Evolutionary conservation across 2,797 vertebrate species (phyloP), one percentile per base, ranked within the genome.

Genomic region (Enteromius mattozi): DNA sequence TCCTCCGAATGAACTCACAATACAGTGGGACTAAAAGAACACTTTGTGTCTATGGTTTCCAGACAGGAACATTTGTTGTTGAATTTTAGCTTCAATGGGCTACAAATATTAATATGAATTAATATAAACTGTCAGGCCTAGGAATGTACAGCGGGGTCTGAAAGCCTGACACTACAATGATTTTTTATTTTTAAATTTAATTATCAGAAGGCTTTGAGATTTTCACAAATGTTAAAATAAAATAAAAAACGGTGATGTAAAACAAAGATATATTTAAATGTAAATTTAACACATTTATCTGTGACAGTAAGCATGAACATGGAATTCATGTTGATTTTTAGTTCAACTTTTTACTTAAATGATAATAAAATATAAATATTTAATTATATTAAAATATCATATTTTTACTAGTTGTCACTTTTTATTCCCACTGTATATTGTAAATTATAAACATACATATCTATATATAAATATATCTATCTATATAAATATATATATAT

Each of bases 1-100:
- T 87, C 88, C 89, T 86, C 86, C 65, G 21, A 49, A 70, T 88
- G 85, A 88, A 86, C 86, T 81, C 86, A 85, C 80, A 70, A 79
- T 88, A 87, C 30, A 85, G 76, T 74, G 75, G 82, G 70, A 71
- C 79, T 68, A 51, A 84, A 71, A 83, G 63, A 78, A 63, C 59
- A 71, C 88, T 88, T 86, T 83, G 82, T 86, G 85, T 81, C 42
- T 74, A 49, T 75, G 69, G 70, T 78, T 85, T 81, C 54, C 63
- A 83, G 81, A 86, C 74, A 69, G 37, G 51, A 40, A 69, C 71
- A 74, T 84, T 83, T 85, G 82, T 86, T 78, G 86, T 74, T 51
- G 49, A 40, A 75, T 85, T 76, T 70, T 70, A 24, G 70, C 30
- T 66, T 82, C 21, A 33, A 84, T 76, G 81, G 80, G 65, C 82